Conservation (phyloP, 2,888 invertebrate species). For the Pyrocoelia pectoralis region DNA sequence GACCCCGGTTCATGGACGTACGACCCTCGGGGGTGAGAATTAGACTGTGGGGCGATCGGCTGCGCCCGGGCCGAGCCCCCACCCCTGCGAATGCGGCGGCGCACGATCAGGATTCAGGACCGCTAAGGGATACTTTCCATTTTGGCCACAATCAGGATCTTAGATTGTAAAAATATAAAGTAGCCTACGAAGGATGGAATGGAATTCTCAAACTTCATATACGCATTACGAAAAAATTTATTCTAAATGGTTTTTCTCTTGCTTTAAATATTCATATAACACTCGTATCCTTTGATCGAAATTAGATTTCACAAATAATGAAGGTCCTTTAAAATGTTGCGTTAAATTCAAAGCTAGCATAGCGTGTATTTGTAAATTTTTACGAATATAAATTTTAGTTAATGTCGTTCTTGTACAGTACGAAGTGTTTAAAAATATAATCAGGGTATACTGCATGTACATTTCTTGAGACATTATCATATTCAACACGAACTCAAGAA, state of each 20-base stretch:
- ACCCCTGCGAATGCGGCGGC: conserved; percentile 51
- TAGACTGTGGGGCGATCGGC: conserved; percentile 57
- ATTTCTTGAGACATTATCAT: background rate
- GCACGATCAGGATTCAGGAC: conserved; percentile 43
- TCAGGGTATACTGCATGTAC: background rate
- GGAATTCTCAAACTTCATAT: conserved; percentile 18
- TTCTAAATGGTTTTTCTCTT: background rate
- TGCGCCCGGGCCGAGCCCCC: conserved; percentile 60
- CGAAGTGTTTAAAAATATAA: background rate
- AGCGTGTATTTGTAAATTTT: background rate
- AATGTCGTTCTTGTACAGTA: background rate
- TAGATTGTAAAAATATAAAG: conserved; percentile 38
- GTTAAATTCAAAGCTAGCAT: too few species aligned
- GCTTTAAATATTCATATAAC: background rate
- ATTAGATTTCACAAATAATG: too few species aligned
- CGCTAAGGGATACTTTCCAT: conserved; percentile 38
- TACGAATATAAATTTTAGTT: background rate
- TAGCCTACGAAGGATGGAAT: conserved; percentile 23
- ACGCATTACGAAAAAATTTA: conserved; percentile 2
- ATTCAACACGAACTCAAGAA: background rate
- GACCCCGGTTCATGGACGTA: conserved; percentile 36
- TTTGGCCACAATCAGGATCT: conserved; percentile 39
- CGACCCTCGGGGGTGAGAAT: conserved; percentile 49
- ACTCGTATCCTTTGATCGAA: too few species aligned
- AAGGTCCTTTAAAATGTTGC: too few species aligned